These are phyloP conservation scores for Tetramorium parvispinum DNA, from an alignment of 1,140 invertebrate species.

Conservation along the genomic window DNA sequence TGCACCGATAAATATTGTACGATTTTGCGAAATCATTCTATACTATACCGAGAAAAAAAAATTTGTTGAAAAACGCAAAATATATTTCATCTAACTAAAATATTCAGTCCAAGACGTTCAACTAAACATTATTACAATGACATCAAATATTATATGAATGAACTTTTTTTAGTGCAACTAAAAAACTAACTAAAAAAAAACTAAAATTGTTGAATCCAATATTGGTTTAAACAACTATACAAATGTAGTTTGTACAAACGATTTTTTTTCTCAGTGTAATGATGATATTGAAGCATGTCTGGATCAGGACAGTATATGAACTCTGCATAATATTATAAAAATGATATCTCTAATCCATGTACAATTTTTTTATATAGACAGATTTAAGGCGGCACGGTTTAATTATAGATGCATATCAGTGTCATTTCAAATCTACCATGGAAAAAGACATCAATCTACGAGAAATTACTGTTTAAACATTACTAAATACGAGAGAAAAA, in stretches of 20 bases:
- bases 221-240: too few relatives aligned
- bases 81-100: too few relatives aligned
- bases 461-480: not conserved
- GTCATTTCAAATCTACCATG: not conserved
- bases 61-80: too few relatives aligned
- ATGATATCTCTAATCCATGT: not conserved
- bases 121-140: too few relatives aligned
- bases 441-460: not conserved
- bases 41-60: not conserved
- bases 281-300: not conserved
- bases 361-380: not conserved
- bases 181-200: too few relatives aligned
- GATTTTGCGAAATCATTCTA: not conserved
- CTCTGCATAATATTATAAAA: not conserved
- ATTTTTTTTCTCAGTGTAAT: not conserved
- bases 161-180: too few relatives aligned
- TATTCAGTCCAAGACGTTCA: too few relatives aligned
- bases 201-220: too few relatives aligned
- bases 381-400: not conserved
- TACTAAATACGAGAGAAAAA: not conserved
- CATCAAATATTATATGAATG: too few relatives aligned
- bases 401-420: not conserved
- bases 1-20: slow-evolving; percentile 1
- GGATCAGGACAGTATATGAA: not conserved
- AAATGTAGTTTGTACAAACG: too few relatives aligned